Percentiles rank a stretch among this genome's conserved stretches.
phyloP scores from a whole-genome alignment of 2,113 vertebrate species.

The Colius striatus region DNA sequence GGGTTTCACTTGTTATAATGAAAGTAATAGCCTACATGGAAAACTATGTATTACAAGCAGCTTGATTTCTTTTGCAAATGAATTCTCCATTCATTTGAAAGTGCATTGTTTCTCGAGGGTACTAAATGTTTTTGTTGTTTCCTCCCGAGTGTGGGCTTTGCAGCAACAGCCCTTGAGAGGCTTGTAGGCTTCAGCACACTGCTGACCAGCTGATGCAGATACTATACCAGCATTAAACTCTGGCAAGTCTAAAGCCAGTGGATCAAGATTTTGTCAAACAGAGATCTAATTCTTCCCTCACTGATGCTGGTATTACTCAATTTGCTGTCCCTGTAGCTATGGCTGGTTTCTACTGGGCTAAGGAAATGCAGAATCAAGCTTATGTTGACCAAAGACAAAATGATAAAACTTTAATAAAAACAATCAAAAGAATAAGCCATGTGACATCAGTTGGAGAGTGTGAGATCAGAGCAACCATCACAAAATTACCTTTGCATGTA shows the following conservation, averaged over 20 bases:
- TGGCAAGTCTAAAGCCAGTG: not conserved
- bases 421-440: not conserved
- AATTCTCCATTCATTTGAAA: slow-evolving; percentile 46
- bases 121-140: not conserved
- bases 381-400: not conserved
- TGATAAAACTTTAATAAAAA: not conserved
- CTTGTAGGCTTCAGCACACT: not conserved
- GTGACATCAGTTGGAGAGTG: not conserved
- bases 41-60: slow-evolving; percentile 28
- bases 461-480: not conserved
- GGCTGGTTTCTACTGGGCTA: not conserved
- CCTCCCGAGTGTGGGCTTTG: not conserved
- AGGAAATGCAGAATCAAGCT: not conserved
- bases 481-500: slow-evolving; percentile 89
- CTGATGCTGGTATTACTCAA: not conserved
- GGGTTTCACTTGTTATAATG: slow-evolving; percentile 48
- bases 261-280: not conserved
- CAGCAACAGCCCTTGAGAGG: not conserved
- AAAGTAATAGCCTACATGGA: slow-evolving; percentile 43
- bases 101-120: not conserved
- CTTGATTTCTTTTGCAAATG: slow-evolving; percentile 39
- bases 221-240: not conserved
- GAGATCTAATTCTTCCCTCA: not conserved
- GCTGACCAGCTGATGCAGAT: not conserved
- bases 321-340: not conserved